Conservation (phyloP, 2,113 vertebrate species). For the Nothoprocta perdicaria region DNA sequence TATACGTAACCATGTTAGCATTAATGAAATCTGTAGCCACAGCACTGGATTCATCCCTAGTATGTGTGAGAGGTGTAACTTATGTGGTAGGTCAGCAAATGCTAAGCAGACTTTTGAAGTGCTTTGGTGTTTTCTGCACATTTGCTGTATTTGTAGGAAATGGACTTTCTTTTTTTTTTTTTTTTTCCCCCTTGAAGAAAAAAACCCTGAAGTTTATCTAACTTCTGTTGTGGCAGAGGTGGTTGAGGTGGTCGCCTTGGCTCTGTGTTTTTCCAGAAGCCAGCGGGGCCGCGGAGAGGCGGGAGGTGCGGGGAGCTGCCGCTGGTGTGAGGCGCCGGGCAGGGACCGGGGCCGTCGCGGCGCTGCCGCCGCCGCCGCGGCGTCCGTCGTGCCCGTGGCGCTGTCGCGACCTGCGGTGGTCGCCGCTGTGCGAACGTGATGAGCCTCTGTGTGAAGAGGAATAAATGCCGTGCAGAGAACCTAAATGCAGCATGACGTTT, state of each 20-base stretch:
- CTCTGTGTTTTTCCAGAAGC: background rate
- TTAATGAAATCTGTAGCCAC: conserved; percentile 36
- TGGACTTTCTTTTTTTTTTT: background rate
- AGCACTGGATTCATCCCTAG: background rate
- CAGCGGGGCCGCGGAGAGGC: background rate
- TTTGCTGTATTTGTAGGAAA: background rate
- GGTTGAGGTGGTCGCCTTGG: background rate
- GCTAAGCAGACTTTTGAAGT: conserved; percentile 9
- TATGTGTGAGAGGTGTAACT: background rate
- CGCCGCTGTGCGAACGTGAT: fast-evolving
- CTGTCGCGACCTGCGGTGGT: too few species aligned
- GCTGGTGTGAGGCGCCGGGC: too few species aligned
- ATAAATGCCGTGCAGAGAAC: background rate
- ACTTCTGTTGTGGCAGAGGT: background rate
- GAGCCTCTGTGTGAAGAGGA: background rate
- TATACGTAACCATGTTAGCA: background rate
- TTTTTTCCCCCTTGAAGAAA: background rate
- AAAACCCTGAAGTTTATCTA: background rate
- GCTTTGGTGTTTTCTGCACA: background rate
- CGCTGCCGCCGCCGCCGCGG: background rate
- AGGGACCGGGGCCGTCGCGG: too few species aligned
- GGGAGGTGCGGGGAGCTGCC: background rate
- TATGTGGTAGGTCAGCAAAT: background rate
- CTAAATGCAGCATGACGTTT: background rate
- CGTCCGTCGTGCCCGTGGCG: too few species aligned